Evolutionary conservation across 2,113 vertebrate species (phyloP), one percentile per base, ranked within the genome.

Genomic region (Gopherus flavomarginatus): DNA sequence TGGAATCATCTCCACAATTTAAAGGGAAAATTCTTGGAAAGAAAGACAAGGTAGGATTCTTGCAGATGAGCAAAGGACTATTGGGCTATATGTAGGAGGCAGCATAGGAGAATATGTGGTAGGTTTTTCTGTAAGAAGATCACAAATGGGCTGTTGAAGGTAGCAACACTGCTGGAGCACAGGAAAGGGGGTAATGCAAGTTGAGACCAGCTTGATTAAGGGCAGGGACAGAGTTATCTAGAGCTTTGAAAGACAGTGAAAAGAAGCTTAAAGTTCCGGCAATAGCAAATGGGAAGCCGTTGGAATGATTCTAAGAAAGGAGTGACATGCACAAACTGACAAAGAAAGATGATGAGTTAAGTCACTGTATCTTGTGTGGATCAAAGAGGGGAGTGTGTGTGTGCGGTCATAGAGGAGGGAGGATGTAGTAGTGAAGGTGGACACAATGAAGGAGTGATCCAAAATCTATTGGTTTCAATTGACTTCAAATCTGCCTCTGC

Each of bases 71-170:
- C 13, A 65, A n/a, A 65, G 62, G 62, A 65, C 5, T 65, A 8
- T 65, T 65, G 31, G n/a, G 27, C 8, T 31, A 65, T n/a, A 8
- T 65, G 27, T 31, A 16, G 27, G 29, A 19, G 62, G 62, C 62
- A 65, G 62, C 35, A 17, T n/a, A 7, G 62, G 27, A n/a, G 35
- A n/a, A 8, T 8, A 3, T 21, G 1, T 0, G 7, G 8, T 13
- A 5, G 31, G 19, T 47, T 13, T 86, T 86, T 86, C 56, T 65
- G 65, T 12, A 79, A 91, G 83, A 21, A 57, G 80, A 53, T 89
- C 5, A 12, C 17, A 42, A 81, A 89, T 38, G 65, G 17, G 47
- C 49, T 86, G 2, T 27, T 22, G 42, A 75, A 4, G 9, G 52
- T 35, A 65, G 31, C 31, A 17, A 35, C 62, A 16, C 4, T 65